Conservation (phyloP, 2,113 vertebrate genomes). For the Zeus faber region DNA sequence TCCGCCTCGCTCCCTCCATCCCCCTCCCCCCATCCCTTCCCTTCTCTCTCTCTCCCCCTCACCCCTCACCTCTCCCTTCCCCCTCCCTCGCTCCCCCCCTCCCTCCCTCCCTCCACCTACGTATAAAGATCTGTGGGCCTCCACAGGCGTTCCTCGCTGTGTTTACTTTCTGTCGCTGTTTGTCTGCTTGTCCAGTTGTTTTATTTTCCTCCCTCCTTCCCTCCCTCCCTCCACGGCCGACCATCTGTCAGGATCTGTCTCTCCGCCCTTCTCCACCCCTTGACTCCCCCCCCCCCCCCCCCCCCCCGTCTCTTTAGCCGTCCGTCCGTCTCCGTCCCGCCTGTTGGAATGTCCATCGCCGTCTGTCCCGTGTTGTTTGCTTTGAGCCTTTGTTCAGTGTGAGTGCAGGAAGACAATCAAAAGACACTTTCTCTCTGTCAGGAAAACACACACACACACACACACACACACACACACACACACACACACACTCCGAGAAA, state of each 20-base stretch:
- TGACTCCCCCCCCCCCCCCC: neutral
- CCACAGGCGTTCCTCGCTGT: no score
- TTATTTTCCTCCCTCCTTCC: neutral
- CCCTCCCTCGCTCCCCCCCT: no score
- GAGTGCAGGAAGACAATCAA: conserved; percentile 57
- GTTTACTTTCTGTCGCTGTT: conserved; percentile 15
- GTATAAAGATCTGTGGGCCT: no score
- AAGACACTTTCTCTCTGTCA: conserved; percentile 59
- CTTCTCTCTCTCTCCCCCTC: no score
- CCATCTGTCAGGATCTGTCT: neutral
- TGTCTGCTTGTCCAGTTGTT: neutral
- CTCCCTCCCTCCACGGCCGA: neutral
- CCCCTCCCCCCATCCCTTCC: no score
- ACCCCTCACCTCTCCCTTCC: neutral
- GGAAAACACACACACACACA: conserved; percentile 11
- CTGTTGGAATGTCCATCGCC: conserved; percentile 32
- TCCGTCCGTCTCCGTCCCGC: conserved; percentile 45
- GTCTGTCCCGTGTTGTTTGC: conserved; percentile 31
- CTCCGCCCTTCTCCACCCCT: neutral
- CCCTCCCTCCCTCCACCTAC: neutral
- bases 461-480: neutral
- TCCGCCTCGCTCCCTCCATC: no score
- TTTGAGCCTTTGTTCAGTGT: conserved; percentile 57
- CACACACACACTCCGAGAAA: neutral
- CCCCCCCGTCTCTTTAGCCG: conserved; percentile 20